These are phyloP conservation scores for Crocodylus rhombifer DNA, from an alignment of 2,797 vertebrate species.

Conservation along the genomic window DNA sequence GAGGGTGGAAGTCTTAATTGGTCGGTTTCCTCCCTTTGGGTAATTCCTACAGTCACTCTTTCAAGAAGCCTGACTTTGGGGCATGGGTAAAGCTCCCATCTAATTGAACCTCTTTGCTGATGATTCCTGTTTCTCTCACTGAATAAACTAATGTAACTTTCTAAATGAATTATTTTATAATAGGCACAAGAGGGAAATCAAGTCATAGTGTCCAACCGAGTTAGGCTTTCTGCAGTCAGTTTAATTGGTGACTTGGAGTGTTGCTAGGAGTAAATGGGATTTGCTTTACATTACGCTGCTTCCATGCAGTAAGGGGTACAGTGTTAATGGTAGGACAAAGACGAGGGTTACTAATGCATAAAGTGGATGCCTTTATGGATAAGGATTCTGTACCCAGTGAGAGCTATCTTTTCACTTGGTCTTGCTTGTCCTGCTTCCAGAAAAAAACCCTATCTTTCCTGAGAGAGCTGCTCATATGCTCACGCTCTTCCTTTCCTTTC, in stretches of 20 bases:
- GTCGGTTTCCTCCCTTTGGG: neutral
- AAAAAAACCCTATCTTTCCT: no score
- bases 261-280: neutral
- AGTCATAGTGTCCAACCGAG: neutral
- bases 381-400: no score
- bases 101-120: neutral
- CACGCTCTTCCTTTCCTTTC: no score
- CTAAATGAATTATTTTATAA: neutral
- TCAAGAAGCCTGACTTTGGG: fast-evolving
- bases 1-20: neutral
- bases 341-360: slow-evolving; percentile 23
- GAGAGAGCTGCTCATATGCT: no score
- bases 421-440: no score
- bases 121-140: no score
- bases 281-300: slow-evolving; percentile 1
- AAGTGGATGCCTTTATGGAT: neutral
- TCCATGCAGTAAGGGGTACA: neutral
- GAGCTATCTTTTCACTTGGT: no score
- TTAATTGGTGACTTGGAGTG: neutral
- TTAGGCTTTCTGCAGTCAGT: neutral
- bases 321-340: neutral
- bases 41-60: neutral
- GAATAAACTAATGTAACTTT: neutral
- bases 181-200: neutral
- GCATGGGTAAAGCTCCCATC: neutral